Percentiles rank a stretch among this genome's conserved stretches.
phyloP scores from a whole-genome alignment of 2,888 invertebrate genomes.

The Eumerus sabulonum region DNA sequence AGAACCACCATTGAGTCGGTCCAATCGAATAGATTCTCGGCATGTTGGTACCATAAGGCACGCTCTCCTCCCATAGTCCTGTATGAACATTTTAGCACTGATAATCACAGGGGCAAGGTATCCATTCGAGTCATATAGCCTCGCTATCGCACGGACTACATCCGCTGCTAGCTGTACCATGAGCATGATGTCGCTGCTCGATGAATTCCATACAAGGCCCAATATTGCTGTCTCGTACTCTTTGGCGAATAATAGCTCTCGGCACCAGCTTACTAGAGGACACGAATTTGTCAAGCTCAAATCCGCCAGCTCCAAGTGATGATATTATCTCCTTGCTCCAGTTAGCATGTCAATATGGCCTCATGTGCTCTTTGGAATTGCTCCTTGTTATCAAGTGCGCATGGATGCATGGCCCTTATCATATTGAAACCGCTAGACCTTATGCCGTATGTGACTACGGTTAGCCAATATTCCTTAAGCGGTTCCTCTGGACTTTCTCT shows the following conservation, averaged over 20 bases:
- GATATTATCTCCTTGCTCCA: conserved; percentile 22
- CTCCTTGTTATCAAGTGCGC: conserved; percentile 10
- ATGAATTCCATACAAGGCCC: conserved; percentile 36
- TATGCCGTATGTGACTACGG: conserved; percentile 3
- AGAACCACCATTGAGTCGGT: too few relatives aligned
- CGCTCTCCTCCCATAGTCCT: too few relatives aligned
- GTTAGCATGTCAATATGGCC: conserved; percentile 32
- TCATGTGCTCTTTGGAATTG: conserved; percentile 17
- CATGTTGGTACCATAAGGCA: too few relatives aligned
- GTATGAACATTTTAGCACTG: conserved; percentile 70
- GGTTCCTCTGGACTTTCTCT: neutral
- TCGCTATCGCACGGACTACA: conserved; percentile 13
- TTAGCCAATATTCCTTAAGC: neutral
- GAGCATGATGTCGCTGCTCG: too few relatives aligned
- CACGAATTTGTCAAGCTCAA: too few relatives aligned
- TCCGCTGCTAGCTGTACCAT: too few relatives aligned
- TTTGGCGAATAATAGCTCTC: conserved; percentile 33
- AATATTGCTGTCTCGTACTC: conserved; percentile 40
- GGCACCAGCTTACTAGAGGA: too few relatives aligned
- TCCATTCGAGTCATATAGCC: conserved; percentile 70
- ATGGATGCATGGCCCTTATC: conserved; percentile 19
- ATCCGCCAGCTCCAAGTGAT: too few relatives aligned
- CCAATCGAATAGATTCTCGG: too few relatives aligned
- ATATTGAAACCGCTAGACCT: conserved; percentile 32
- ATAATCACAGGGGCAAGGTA: conserved; percentile 65